Percentiles rank a stretch among this genome's conserved stretches.
Evolutionary conservation across 2,113 vertebrate species (phyloP).

Genomic region (Xiphorhynchus elegans): DNA sequence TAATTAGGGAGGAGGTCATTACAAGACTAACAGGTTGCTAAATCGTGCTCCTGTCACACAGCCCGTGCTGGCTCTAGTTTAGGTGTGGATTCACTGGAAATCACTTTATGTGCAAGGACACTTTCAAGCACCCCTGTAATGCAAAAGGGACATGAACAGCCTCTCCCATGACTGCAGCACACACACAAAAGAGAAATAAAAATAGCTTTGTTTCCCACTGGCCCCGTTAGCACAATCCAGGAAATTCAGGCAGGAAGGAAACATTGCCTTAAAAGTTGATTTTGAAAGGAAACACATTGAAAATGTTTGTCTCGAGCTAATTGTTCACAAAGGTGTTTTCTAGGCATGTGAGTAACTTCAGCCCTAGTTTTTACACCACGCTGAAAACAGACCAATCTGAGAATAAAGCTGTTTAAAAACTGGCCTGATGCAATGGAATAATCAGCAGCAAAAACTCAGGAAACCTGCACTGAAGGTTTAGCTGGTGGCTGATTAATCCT

Average conservation of each 20-base stretch:
- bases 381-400: neutral
- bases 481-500: neutral
- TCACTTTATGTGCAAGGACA: slow-evolving; percentile 3
- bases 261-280: neutral
- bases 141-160: slow-evolving; percentile 26
- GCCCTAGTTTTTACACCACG: neutral
- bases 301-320: neutral
- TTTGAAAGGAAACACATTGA: slow-evolving; percentile 59
- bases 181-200: neutral
- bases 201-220: slow-evolving; percentile 37
- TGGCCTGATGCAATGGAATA: neutral
- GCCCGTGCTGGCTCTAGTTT: neutral
- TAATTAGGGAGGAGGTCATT: slow-evolving; percentile 57
- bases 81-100: neutral
- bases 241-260: slow-evolving; percentile 40
- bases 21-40: slow-evolving; percentile 33
- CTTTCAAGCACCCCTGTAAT: slow-evolving; percentile 18
- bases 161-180: slow-evolving; percentile 7
- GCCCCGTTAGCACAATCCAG: slow-evolving; percentile 6
- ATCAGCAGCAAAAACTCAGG: neutral
- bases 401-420: neutral
- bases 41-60: slow-evolving; percentile 28
- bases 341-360: neutral
- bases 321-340: slow-evolving; percentile 12
- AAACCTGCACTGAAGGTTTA: neutral